A percentile compares a stretch with the other conserved stretches of the same genome.
These are phyloP conservation scores for Scolanthus callimorphus DNA, from an alignment of 92 coral and sea anemone genomes.

Conservation along the genomic window DNA sequence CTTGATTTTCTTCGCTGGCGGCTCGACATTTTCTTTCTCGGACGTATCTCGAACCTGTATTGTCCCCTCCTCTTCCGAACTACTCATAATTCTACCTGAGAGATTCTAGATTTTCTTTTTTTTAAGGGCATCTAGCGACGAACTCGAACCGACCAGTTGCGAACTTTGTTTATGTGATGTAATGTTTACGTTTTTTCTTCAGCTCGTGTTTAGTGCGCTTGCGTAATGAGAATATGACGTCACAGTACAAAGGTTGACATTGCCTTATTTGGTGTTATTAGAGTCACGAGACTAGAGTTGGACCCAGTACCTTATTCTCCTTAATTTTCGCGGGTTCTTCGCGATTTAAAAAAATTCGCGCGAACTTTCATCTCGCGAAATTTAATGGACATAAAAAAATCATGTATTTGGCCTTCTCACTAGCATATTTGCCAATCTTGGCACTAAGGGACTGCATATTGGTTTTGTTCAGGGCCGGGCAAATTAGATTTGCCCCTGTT, in stretches of 20 bases:
- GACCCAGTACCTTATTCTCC: too few species aligned
- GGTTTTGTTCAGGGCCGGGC: too few species aligned
- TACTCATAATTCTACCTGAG: conserved; percentile 47
- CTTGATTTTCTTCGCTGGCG: conserved; percentile 70
- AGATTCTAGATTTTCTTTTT: conserved; percentile 43
- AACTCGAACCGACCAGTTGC: conserved; percentile 23
- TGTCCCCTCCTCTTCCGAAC: conserved; percentile 49
- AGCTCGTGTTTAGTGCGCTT: conserved; percentile 35
- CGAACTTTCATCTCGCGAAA: too few species aligned
- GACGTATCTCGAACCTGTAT: conserved; percentile 87
- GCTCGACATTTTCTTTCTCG: conserved; percentile 85
- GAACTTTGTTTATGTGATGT: conserved; percentile 80
- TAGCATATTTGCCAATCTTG: too few species aligned
- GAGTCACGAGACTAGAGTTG: too few species aligned
- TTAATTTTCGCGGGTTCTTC: too few species aligned
- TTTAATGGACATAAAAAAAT: too few species aligned
- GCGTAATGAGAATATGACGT: conserved; percentile 58
- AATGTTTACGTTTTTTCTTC: conserved; percentile 49
- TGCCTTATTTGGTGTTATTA: conserved; percentile 16
- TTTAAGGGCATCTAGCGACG: background rate
- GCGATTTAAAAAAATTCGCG: too few species aligned
- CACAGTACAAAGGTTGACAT: conserved; percentile 23
- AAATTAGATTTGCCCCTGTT: too few species aligned
- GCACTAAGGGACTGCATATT: too few species aligned
- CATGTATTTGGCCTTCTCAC: too few species aligned